phyloP scores from a whole-genome alignment of 2,797 vertebrate genomes.

The Agapornis canus region DNA sequence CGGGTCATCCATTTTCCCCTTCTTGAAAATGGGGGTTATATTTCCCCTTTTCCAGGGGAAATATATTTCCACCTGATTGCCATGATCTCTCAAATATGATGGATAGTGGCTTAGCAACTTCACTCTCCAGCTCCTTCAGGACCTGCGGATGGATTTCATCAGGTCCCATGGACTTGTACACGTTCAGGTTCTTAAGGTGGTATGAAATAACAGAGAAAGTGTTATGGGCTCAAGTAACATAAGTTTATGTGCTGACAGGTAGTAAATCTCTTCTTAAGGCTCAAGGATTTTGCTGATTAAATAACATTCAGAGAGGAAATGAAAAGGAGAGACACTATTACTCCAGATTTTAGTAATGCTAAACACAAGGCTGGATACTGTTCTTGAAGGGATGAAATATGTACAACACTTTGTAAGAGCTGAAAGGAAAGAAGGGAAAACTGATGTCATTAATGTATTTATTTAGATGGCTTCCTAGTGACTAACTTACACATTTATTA shows the following conservation, averaged over 20 bases:
- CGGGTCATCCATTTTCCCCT: too few relatives aligned
- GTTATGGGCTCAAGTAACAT: background rate
- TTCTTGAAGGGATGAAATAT: background rate
- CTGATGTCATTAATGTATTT: background rate
- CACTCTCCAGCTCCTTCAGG: too few relatives aligned
- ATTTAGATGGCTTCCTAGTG: background rate
- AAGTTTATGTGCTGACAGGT: background rate
- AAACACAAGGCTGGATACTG: background rate
- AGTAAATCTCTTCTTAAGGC: conserved; percentile 10
- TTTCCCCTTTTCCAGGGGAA: too few relatives aligned
- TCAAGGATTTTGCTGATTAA: conserved; percentile 28
- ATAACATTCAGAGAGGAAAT: background rate
- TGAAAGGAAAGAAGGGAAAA: background rate
- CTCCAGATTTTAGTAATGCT: background rate
- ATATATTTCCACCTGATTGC: too few relatives aligned
- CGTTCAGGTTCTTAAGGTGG: too few relatives aligned
- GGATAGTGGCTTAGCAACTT: too few relatives aligned
- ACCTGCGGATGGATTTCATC: too few relatives aligned
- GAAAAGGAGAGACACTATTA: background rate
- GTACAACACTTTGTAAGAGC: background rate
- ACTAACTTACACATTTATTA: background rate
- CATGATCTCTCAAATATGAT: too few relatives aligned
- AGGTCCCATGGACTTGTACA: too few relatives aligned
- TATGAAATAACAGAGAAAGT: conserved; percentile 8
- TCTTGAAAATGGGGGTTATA: too few relatives aligned